Conservation (phyloP, 2,113 vertebrate genomes). For the Saimiri boliviensis region DNA sequence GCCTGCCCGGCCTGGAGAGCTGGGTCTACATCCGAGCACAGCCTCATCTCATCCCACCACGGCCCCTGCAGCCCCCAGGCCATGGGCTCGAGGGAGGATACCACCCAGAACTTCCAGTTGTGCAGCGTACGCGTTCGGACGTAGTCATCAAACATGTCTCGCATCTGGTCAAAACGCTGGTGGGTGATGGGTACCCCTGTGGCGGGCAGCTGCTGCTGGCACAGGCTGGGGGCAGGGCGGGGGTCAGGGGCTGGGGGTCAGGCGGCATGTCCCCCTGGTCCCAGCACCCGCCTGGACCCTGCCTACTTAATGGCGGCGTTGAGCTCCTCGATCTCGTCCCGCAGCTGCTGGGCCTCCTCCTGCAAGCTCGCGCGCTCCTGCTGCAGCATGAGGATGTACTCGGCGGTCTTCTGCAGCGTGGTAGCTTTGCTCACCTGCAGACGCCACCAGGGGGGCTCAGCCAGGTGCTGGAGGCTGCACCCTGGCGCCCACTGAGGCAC, state of each 20-base stretch:
- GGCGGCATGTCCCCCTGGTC: not conserved
- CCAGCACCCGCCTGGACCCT: not conserved
- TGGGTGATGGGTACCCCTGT: constrained; percentile 96
- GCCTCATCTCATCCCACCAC: fast-evolving
- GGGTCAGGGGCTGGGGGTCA: not conserved
- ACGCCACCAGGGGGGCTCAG: not conserved
- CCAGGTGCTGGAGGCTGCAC: not conserved
- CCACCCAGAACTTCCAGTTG: constrained; percentile 99
- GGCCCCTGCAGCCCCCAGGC: not conserved
- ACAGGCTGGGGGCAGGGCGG: constrained; percentile 81
- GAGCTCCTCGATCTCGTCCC: constrained; percentile 93
- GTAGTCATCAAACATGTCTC: constrained; percentile 94
- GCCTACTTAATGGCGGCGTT: constrained; percentile 94
- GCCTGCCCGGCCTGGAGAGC: not conserved
- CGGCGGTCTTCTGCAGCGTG: constrained; percentile 95
- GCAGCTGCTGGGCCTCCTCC: constrained; percentile 93
- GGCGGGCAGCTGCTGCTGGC: constrained; percentile 96
- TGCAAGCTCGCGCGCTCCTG: constrained; percentile 93
- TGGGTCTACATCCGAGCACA: not conserved
- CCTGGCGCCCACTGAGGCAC: not conserved
- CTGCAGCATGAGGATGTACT: constrained; percentile 97
- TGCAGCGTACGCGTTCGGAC: constrained; percentile 92
- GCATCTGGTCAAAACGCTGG: constrained; percentile 97
- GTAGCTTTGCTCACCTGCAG: constrained; percentile 96
- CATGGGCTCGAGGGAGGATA: constrained; percentile 87